phyloP scores from a whole-genome alignment of 1,140 invertebrate genomes.

The Trypoxylus dichotomus region DNA sequence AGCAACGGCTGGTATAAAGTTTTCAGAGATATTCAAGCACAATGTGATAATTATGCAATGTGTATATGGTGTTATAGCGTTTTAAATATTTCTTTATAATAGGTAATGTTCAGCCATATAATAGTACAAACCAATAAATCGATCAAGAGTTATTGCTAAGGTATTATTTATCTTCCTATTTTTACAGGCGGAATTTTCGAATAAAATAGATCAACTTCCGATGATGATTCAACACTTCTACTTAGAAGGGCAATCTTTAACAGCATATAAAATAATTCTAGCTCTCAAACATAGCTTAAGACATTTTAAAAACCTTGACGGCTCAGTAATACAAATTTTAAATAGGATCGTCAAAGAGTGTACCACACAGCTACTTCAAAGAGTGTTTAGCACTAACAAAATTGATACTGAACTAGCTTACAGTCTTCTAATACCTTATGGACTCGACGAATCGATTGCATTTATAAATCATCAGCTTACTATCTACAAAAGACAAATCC shows the following conservation, averaged over 20 bases:
- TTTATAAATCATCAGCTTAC: conserved; percentile 34
- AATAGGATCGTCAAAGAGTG: conserved; percentile 29
- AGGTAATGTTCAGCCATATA: too few species aligned
- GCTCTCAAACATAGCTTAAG: neutral
- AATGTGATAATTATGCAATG: too few species aligned
- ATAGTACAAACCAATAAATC: too few species aligned
- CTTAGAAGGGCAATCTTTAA: conserved; percentile 38
- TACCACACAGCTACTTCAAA: conserved; percentile 31
- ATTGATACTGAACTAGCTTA: conserved; percentile 37
- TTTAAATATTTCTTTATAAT: too few species aligned
- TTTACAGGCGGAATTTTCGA: conserved; percentile 30
- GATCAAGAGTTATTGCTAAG: neutral
- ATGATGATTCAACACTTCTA: conserved; percentile 33
- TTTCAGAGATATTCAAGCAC: too few species aligned
- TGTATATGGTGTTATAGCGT: too few species aligned
- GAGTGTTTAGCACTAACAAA: conserved; percentile 28
- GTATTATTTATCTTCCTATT: neutral
- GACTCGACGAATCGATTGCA: conserved; percentile 20
- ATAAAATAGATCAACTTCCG: conserved; percentile 30
- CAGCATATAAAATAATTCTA: conserved; percentile 35
- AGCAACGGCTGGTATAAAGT: too few species aligned
- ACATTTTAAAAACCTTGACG: neutral
- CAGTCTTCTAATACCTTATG: conserved; percentile 25
- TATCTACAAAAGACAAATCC: conserved; percentile 38
- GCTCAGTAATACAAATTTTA: neutral